Evolutionary conservation across 2,888 invertebrate species (phyloP).

Genomic region (Cheilosia variabilis): DNA sequence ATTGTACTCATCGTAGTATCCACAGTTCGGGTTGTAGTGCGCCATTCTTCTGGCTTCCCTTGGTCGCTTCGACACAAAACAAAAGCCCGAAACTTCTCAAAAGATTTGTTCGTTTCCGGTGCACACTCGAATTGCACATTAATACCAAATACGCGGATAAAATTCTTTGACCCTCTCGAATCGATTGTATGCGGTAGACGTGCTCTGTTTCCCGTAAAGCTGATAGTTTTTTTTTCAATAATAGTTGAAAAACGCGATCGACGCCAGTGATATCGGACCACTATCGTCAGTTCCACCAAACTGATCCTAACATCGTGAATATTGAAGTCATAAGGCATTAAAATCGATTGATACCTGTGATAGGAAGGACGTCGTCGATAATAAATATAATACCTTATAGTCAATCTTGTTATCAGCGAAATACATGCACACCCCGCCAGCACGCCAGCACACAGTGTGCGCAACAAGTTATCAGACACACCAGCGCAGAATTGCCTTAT

Average conservation of each 20-base stretch:
- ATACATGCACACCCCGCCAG: slow-evolving; percentile 24
- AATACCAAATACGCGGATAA: not conserved
- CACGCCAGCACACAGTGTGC: slow-evolving; percentile 38
- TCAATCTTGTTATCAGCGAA: slow-evolving; percentile 54
- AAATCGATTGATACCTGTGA: slow-evolving; percentile 76
- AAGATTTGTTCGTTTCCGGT: slow-evolving; percentile 4
- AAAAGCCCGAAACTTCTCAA: not conserved
- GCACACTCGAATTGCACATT: slow-evolving; percentile 30
- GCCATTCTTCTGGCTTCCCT: slow-evolving; percentile 77
- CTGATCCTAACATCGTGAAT: slow-evolving; percentile 72
- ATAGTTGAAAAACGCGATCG: slow-evolving; percentile 50
- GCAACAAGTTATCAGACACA: slow-evolving; percentile 67
- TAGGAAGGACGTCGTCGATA: slow-evolving; percentile 75
- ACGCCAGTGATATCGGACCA: slow-evolving; percentile 63
- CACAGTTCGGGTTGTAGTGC: slow-evolving; percentile 83
- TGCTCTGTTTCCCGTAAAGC: not conserved
- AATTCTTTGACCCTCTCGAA: not conserved
- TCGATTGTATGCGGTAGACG: not conserved
- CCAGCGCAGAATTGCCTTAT: slow-evolving; percentile 53
- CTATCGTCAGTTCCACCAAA: slow-evolving; percentile 67
- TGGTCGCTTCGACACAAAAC: not conserved
- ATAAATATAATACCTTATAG: slow-evolving; percentile 67
- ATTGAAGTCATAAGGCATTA: slow-evolving; percentile 76
- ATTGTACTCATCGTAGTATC: slow-evolving; percentile 82
- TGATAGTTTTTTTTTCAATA: not conserved